Conservation (phyloP, 1,140 invertebrate genomes). For the Diprion similis region DNA sequence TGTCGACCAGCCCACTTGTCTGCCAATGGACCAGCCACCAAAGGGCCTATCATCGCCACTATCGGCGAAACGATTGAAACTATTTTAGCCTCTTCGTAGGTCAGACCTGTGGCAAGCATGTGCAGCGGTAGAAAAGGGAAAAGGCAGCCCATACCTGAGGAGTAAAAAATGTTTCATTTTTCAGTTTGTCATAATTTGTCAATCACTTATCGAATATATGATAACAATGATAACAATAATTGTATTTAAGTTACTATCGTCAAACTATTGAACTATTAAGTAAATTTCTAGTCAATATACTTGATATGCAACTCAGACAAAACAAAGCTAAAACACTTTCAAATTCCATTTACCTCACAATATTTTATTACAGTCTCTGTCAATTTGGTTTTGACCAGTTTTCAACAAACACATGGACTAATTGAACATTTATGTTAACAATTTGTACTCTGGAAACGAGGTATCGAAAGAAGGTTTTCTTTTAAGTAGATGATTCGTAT, state of each 20-base stretch:
- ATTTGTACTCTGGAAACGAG: too few species aligned
- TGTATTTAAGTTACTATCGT: neutral
- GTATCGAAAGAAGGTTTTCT: too few species aligned
- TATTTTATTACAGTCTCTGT: too few species aligned
- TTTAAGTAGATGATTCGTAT: neutral
- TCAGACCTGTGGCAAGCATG: conserved; percentile 74
- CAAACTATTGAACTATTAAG: too few species aligned
- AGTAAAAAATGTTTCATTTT: conserved; percentile 9
- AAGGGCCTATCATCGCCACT: conserved; percentile 73
- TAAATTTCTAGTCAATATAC: too few species aligned
- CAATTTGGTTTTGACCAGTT: too few species aligned
- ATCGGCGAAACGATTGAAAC: conserved; percentile 78
- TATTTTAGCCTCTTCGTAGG: conserved; percentile 70
- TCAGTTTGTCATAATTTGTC: neutral
- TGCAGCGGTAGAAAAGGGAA: conserved; percentile 78
- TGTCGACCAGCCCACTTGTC: conserved; percentile 66
- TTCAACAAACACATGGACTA: too few species aligned
- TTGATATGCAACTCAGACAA: too few species aligned
- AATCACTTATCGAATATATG: neutral
- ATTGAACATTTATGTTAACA: too few species aligned
- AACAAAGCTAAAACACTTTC: too few species aligned
- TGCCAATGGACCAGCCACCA: conserved; percentile 72
- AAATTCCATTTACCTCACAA: too few species aligned
- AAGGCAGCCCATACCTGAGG: conserved; percentile 75
- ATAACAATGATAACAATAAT: conserved; percentile 8